A percentile compares a stretch with the other conserved stretches of the same genome.
phyloP scores from a whole-genome alignment of 2,113 vertebrate genomes.

The Girardinichthys multiradiatus region DNA sequence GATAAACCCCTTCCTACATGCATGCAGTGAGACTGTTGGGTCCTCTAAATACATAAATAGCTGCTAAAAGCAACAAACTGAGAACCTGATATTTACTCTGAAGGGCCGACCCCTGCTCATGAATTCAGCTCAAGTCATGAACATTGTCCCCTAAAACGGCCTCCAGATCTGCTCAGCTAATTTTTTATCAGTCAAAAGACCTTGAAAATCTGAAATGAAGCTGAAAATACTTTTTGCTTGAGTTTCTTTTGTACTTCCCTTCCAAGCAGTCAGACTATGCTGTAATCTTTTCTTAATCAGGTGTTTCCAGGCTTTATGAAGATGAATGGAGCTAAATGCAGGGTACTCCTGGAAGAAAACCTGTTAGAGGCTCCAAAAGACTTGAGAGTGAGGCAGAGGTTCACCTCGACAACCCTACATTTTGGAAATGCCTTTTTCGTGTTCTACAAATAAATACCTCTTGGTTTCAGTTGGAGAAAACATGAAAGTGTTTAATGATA shows the following conservation, averaged over 20 bases:
- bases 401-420: no score
- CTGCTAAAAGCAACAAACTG: slow-evolving; percentile 75
- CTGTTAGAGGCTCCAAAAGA: no score
- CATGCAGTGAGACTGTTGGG: slow-evolving; percentile 30
- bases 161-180: slow-evolving; percentile 36
- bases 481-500: no score
- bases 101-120: slow-evolving; percentile 57
- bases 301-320: no score
- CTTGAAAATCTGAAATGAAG: slow-evolving; percentile 35
- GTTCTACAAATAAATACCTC: no score
- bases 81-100: slow-evolving; percentile 74
- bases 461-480: no score
- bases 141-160: slow-evolving; percentile 29
- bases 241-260: not conserved
- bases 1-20: slow-evolving; percentile 15
- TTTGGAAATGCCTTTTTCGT: no score
- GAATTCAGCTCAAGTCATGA: slow-evolving; percentile 59
- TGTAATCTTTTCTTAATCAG: no score
- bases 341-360: no score
- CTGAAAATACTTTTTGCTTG: not conserved
- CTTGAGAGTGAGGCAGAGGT: no score
- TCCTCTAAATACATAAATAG: slow-evolving; percentile 74
- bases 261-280: slow-evolving; percentile 8
- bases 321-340: no score
- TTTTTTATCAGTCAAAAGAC: slow-evolving; percentile 45